A percentile compares a stretch with the other conserved stretches of the same genome.
Conservation (phyloP, 2,113 vertebrate genomes). For the Mormyrus iriodes region DNA sequence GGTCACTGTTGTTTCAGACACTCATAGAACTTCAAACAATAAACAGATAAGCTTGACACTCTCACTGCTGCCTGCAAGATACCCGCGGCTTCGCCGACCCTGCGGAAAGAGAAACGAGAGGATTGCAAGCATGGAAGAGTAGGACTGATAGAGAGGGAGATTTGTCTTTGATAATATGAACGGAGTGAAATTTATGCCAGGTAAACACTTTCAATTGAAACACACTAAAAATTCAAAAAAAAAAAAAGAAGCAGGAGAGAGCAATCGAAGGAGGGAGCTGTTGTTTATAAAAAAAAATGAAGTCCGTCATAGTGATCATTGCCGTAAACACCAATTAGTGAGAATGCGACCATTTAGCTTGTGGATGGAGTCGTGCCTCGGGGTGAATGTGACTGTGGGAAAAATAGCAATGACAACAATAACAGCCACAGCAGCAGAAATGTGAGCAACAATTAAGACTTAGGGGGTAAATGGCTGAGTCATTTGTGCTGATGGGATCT, state of each 20-base stretch:
- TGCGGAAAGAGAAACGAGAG: neutral
- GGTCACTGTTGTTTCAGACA: slow-evolving; percentile 68
- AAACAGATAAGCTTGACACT: slow-evolving; percentile 53
- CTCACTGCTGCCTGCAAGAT: slow-evolving; percentile 53
- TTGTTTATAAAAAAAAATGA: slow-evolving; percentile 47
- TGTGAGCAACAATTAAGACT: slow-evolving; percentile 20
- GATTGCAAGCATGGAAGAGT: neutral
- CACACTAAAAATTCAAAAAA: slow-evolving; percentile 21
- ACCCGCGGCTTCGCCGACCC: slow-evolving; percentile 29
- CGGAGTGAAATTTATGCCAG: neutral
- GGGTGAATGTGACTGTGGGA: slow-evolving; percentile 59
- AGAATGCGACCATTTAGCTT: slow-evolving; percentile 56
- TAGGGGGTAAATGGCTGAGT: slow-evolving; percentile 49
- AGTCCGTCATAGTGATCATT: slow-evolving; percentile 47
- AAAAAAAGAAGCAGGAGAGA: neutral
- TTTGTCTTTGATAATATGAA: neutral
- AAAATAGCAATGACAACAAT: slow-evolving; percentile 54
- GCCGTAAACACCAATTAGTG: slow-evolving; percentile 61
- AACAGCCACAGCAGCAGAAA: neutral
- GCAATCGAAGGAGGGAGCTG: slow-evolving; percentile 19
- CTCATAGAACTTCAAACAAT: slow-evolving; percentile 65
- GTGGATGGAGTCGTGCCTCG: slow-evolving; percentile 57
- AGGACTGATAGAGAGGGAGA: neutral
- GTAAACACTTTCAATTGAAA: neutral
- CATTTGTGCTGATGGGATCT: slow-evolving; percentile 57